These are phyloP conservation scores for Campaea margaritaria DNA, from an alignment of 2,888 invertebrate species.

Conservation along the genomic window DNA sequence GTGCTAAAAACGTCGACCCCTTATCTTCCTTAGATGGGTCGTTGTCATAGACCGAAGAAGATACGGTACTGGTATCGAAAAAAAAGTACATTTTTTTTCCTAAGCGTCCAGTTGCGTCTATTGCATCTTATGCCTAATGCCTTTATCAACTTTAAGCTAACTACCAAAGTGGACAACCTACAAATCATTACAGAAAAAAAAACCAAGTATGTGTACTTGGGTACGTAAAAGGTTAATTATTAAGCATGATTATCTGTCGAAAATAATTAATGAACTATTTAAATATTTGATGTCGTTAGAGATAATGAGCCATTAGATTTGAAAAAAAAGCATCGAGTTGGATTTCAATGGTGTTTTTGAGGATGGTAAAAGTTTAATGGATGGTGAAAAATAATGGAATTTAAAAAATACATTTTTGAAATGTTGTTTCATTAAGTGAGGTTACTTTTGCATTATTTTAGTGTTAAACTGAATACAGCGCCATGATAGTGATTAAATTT, in stretches of 20 bases:
- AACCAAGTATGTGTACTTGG: neutral
- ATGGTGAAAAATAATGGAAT: neutral
- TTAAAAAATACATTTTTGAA: no score
- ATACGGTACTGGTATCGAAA: conserved; percentile 5
- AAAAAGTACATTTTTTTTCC: no score
- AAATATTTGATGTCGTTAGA: conserved; percentile 36
- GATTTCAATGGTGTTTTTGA: conserved; percentile 7
- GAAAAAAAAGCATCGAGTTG: conserved; percentile 2
- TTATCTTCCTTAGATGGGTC: conserved; percentile 79
- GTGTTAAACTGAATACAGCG: no score
- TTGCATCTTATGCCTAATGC: no score
- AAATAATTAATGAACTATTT: conserved; percentile 31
- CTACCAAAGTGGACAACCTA: neutral
- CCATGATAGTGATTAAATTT: no score
- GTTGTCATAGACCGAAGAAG: conserved; percentile 71
- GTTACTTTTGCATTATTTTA: no score
- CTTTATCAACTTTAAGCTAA: neutral
- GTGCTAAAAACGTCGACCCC: conserved; percentile 84
- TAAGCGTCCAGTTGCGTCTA: no score
- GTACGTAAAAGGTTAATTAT: conserved; percentile 9
- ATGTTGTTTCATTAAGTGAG: no score
- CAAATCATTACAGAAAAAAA: no score
- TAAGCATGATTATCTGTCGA: conserved; percentile 14
- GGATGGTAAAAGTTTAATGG: neutral
- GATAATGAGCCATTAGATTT: conserved; percentile 11